A percentile compares a stretch with the other conserved stretches of the same genome.
These are phyloP conservation scores for Cyanoramphus novaezelandiae DNA, from an alignment of 2,113 vertebrate species.

Conservation along the genomic window DNA sequence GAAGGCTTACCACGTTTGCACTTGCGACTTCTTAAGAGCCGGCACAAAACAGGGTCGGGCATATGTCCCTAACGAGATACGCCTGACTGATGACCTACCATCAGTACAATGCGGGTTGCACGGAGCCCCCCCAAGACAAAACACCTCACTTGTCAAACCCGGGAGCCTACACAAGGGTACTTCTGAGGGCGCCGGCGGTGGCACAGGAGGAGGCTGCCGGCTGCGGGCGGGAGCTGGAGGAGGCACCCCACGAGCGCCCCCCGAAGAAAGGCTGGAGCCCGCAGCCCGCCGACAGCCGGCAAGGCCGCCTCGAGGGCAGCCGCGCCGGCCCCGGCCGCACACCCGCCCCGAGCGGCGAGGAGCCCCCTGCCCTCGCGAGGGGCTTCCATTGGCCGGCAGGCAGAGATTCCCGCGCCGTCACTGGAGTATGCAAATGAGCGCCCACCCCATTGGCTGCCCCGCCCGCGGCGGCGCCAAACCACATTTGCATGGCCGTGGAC, in stretches of 20 bases:
- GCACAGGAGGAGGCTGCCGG: accelerated
- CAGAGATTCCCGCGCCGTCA: constrained; percentile 13
- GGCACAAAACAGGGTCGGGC: neutral
- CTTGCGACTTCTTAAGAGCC: accelerated
- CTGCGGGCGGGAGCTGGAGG: neutral
- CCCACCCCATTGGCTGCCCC: constrained; percentile 36
- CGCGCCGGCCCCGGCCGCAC: neutral
- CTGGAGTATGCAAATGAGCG: constrained; percentile 12
- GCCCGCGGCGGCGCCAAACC: neutral
- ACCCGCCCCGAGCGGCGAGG: too few relatives aligned
- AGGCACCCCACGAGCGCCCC: too few relatives aligned
- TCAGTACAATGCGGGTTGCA: accelerated
- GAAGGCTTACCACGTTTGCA: accelerated
- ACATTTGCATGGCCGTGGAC: neutral
- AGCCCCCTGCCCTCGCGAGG: neutral
- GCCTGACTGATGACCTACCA: accelerated
- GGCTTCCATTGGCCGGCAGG: neutral
- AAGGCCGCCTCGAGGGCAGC: neutral
- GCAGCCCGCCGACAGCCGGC: too few relatives aligned
- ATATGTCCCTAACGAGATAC: accelerated
- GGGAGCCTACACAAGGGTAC: too few relatives aligned
- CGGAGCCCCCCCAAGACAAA: accelerated
- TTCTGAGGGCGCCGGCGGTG: accelerated
- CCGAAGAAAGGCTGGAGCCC: neutral
- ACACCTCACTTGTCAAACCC: accelerated